These are phyloP conservation scores for Elgonia sp. DNA, from an alignment of 2,888 invertebrate species.

Conservation along the genomic window DNA sequence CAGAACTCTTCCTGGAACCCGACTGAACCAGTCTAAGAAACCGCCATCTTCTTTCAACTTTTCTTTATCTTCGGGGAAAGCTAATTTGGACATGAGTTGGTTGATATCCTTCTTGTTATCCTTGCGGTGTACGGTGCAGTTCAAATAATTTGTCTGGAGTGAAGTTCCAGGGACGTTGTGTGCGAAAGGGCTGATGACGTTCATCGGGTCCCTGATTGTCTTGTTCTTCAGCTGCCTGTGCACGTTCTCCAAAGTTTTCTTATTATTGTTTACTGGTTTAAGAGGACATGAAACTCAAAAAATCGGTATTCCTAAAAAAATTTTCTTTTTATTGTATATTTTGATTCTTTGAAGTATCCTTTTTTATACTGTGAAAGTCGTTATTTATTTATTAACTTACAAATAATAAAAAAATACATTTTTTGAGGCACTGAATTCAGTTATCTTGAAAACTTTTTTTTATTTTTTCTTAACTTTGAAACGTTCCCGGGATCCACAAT, in stretches of 20 bases:
- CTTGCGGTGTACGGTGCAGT: constrained; percentile 81
- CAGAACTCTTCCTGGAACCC: constrained; percentile 83
- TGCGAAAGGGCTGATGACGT: constrained; percentile 77
- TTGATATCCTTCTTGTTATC: constrained; percentile 70
- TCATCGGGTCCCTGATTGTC: constrained; percentile 75
- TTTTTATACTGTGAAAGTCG: too few species aligned
- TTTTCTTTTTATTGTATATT: too few species aligned
- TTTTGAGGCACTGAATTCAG: too few species aligned
- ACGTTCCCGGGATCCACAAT: too few species aligned
- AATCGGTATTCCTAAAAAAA: too few species aligned
- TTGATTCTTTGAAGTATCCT: too few species aligned
- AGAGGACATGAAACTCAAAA: too few species aligned
- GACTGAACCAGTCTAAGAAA: constrained; percentile 84
- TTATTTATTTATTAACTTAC: too few species aligned
- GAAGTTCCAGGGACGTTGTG: constrained; percentile 83
- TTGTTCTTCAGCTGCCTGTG: constrained; percentile 52
- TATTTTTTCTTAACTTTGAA: too few species aligned
- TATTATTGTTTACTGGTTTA: constrained; percentile 56
- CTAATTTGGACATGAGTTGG: constrained; percentile 82
- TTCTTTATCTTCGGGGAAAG: constrained; percentile 82
- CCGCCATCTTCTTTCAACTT: constrained; percentile 82
- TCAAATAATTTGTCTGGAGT: constrained; percentile 76
- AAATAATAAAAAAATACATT: too few species aligned
- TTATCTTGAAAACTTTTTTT: too few species aligned
- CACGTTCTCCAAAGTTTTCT: constrained; percentile 55